These are phyloP conservation scores for Hiodon tergisus DNA, from an alignment of 2,113 vertebrate genomes.

Conservation along the genomic window DNA sequence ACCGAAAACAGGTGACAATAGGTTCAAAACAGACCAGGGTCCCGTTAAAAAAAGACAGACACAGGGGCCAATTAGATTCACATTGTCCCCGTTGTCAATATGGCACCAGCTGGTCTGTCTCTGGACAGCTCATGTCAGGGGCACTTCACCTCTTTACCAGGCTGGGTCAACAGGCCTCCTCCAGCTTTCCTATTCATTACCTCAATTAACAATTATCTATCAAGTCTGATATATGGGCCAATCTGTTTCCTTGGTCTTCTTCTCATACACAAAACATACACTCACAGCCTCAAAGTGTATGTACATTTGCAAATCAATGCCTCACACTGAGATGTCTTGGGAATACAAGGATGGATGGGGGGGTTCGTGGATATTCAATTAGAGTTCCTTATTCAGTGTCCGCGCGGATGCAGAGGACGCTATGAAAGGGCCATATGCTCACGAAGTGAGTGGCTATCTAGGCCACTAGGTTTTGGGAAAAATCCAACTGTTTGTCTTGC, in stretches of 20 bases:
- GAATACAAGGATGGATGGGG: constrained; percentile 23
- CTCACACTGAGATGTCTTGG: constrained; percentile 31
- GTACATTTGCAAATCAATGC: constrained; percentile 36
- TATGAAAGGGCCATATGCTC: constrained; percentile 42
- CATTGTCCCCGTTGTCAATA: constrained; percentile 43
- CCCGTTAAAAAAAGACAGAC: constrained; percentile 22
- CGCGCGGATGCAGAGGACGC: constrained; percentile 8
- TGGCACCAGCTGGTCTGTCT: constrained; percentile 51
- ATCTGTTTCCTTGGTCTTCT: constrained; percentile 34
- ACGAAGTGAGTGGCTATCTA: constrained; percentile 39
- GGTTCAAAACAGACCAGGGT: constrained; percentile 20
- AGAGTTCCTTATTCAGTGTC: constrained; percentile 30
- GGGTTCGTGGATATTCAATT: constrained; percentile 33
- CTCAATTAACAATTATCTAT: constrained; percentile 71
- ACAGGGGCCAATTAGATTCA: constrained; percentile 44
- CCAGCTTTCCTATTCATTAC: constrained; percentile 69
- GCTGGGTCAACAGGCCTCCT: constrained; percentile 47
- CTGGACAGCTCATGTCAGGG: constrained; percentile 36
- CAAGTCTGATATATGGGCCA: constrained; percentile 71
- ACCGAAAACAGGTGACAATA: constrained; percentile 10
- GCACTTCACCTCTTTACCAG: constrained; percentile 57
- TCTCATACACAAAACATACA: constrained; percentile 21
- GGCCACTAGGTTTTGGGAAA: constrained; percentile 46
- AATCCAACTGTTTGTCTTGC: constrained; percentile 55
- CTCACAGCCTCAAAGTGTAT: constrained; percentile 21